Evolutionary conservation across 2,113 vertebrate species (phyloP).

Genomic region (Panthera tigris): DNA sequence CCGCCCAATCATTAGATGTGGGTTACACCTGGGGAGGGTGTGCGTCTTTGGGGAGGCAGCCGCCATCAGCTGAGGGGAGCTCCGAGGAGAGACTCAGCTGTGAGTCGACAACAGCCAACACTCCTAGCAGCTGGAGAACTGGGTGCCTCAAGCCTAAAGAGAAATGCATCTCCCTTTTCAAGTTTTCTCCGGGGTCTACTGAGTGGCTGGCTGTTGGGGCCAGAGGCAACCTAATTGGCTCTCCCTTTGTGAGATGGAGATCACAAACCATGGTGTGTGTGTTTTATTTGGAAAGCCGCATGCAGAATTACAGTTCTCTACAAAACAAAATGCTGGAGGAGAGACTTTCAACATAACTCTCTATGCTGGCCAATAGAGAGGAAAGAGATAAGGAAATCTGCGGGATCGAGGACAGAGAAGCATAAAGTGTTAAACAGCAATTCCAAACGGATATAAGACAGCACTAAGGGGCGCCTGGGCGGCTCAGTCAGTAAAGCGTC

Average conservation of each 20-base stretch:
- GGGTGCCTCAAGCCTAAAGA: background rate
- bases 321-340: slow-evolving; percentile 38
- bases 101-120: background rate
- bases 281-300: slow-evolving; percentile 5
- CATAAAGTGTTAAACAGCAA: background rate
- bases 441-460: background rate
- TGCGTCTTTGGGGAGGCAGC: background rate
- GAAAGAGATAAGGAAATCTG: background rate
- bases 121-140: background rate
- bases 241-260: slow-evolving; percentile 12
- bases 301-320: background rate
- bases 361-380: background rate
- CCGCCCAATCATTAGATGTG: background rate
- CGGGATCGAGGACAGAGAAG: background rate
- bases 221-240: background rate
- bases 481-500: too few species aligned
- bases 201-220: background rate
- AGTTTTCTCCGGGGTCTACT: slow-evolving; percentile 39
- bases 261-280: background rate
- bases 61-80: background rate
- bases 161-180: background rate
- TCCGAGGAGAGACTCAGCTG: background rate
- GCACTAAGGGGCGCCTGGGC: background rate
- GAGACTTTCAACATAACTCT: slow-evolving; percentile 8
- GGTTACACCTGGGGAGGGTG: background rate